Evolutionary conservation across 2,797 vertebrate species (phyloP).

Genomic region (Oreonectes daqikongensis): DNA sequence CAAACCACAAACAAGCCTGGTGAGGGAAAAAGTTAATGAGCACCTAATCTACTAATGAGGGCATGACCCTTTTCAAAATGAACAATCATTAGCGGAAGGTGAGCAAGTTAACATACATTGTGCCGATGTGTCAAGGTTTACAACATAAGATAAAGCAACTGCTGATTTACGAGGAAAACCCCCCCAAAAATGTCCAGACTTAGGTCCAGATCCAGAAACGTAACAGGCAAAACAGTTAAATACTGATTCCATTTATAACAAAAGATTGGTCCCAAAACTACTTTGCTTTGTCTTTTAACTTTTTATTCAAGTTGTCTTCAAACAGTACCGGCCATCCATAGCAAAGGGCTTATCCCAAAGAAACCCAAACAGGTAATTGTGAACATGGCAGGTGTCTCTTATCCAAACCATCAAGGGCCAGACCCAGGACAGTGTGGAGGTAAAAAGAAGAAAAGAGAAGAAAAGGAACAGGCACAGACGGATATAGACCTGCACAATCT

Average conservation of each 20-base stretch:
- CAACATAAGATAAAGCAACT: background rate
- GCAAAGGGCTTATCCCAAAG: conserved; percentile 26
- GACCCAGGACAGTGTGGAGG: conserved; percentile 26
- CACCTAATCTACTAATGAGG: conserved; percentile 19
- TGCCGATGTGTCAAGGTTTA: conserved; percentile 67
- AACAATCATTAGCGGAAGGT: conserved; percentile 43
- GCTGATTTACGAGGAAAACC: conserved; percentile 23
- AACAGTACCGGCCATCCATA: conserved; percentile 26
- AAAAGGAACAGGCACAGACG: conserved; percentile 39
- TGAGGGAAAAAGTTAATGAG: conserved; percentile 20
- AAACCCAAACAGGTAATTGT: conserved; percentile 60
- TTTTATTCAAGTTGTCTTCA: conserved; percentile 37
- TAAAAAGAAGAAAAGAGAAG: conserved; percentile 47
- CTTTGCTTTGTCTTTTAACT: conserved; percentile 48
- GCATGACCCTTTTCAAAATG: conserved; percentile 7
- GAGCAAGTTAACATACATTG: conserved; percentile 10
- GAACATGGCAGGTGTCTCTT: conserved; percentile 59
- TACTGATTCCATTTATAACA: conserved; percentile 53
- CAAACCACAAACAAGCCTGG: conserved; percentile 5
- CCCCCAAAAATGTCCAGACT: conserved; percentile 21
- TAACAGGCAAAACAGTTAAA: conserved; percentile 53
- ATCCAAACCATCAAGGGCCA: conserved; percentile 53
- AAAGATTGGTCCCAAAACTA: conserved; percentile 33
- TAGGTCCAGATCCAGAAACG: conserved; percentile 57
- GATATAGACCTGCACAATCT: conserved; percentile 41